Evolutionary conservation across 2,888 invertebrate species (phyloP).

Genomic region (Taenaris catops): DNA sequence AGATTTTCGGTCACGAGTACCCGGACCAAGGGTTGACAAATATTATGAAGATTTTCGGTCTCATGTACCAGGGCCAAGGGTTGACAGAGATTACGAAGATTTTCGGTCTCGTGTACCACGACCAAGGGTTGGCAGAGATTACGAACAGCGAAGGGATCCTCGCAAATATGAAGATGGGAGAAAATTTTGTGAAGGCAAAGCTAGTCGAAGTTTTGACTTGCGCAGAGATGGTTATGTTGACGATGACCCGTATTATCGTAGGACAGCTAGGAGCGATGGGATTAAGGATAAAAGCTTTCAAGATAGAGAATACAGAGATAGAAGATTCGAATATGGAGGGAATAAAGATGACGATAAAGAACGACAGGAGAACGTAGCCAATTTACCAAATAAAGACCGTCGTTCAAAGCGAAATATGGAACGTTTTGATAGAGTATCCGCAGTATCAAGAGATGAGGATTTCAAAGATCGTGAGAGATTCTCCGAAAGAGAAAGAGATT

Average conservation of each 20-base stretch:
- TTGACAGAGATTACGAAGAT: conserved; percentile 41
- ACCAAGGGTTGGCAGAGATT: too few species aligned
- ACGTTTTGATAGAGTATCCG: conserved; percentile 50
- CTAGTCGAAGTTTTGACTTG: conserved; percentile 57
- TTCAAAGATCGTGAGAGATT: conserved; percentile 46
- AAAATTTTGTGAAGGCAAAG: conserved; percentile 46
- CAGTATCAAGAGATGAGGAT: conserved; percentile 55
- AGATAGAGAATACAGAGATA: conserved; percentile 30
- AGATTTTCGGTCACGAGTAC: too few species aligned
- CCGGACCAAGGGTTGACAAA: too few species aligned
- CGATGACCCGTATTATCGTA: conserved; percentile 38
- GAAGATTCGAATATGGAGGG: conserved; percentile 34
- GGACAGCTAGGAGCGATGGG: conserved; percentile 47
- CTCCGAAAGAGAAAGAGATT: conserved; percentile 62
- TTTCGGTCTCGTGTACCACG: too few species aligned
- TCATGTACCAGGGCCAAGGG: conserved; percentile 28
- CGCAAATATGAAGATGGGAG: conserved; percentile 43
- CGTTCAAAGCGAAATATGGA: conserved; percentile 42
- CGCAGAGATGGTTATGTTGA: conserved; percentile 42
- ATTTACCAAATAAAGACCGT: conserved; percentile 34
- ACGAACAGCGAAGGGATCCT: conserved; percentile 31
- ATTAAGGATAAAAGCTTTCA: conserved; percentile 41
- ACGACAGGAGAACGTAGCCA: conserved; percentile 31
- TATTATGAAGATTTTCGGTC: conserved; percentile 35
- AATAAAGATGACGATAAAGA: conserved; percentile 36